These are phyloP conservation scores for Protodeltote pygarga DNA, from an alignment of 2,888 invertebrate genomes.

Conservation along the genomic window DNA sequence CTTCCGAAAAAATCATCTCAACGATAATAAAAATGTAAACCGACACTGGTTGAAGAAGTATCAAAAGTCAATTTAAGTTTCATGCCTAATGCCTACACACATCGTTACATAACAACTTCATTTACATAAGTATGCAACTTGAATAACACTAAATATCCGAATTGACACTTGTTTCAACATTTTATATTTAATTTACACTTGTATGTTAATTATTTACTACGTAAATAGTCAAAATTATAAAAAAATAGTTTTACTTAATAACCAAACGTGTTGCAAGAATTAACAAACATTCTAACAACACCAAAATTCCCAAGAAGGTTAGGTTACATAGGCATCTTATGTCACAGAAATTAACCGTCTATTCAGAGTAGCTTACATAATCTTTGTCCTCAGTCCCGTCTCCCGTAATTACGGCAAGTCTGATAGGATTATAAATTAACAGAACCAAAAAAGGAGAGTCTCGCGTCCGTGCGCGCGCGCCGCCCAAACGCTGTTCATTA, in stretches of 20 bases:
- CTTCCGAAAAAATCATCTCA: constrained; percentile 10
- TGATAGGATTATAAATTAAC: constrained; percentile 60
- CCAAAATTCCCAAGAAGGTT: too few species aligned
- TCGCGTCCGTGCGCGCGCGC: constrained; percentile 42
- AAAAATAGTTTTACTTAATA: too few species aligned
- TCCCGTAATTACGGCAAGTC: constrained; percentile 31
- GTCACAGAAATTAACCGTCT: constrained; percentile 6
- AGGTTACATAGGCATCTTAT: not conserved
- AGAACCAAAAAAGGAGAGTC: constrained; percentile 60
- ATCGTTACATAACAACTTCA: not conserved
- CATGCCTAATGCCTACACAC: constrained; percentile 27
- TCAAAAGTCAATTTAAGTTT: constrained; percentile 2
- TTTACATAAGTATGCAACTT: constrained; percentile 14
- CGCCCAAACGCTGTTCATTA: constrained; percentile 65
- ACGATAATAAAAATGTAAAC: constrained; percentile 3
- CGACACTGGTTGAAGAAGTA: constrained; percentile 3
- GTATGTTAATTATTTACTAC: too few species aligned
- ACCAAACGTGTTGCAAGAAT: too few species aligned
- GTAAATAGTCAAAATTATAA: too few species aligned
- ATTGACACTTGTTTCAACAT: not conserved
- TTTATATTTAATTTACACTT: constrained; percentile 8
- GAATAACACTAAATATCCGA: constrained; percentile 5
- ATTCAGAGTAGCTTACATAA: not conserved
- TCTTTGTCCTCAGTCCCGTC: constrained; percentile 16
- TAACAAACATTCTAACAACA: too few species aligned